Base-by-base conservation (phyloP, 64 coral and sea anemone genomes). In the Exaiptasia diaphana region DNA sequence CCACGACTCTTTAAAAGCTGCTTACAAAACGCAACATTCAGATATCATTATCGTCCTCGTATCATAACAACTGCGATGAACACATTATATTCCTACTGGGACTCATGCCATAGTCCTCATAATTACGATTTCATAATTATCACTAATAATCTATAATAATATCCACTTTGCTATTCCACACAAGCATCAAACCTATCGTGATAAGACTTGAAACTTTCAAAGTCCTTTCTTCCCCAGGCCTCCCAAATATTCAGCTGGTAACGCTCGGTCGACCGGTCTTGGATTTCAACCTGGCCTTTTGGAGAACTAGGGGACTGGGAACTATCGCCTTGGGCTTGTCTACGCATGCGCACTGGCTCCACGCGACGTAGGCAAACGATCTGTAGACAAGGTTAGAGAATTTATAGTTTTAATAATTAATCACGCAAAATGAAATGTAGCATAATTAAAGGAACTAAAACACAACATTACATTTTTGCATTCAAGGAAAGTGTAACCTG, bases 161-260 rank as follows among this genome's bases (percentile, higher is more conserved):
- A n/a, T n/a, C n/a, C 3, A 18, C 58, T 12, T 62, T 14, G 34
- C 58, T 31, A 26, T 12, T 76, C 57, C 23, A 86, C 33, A 8
- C 77, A 23, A 41, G 41, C 20, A 55, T 95, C 90, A 36, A 95
- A 95, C 27, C 76, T 40, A 8, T 95, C 80, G 17, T 84, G 41
- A 48, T 83, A 77, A 8, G 64, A 65, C 48, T 64, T 85, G 17
- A 95, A 95, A 2, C 38, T 63, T 31, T 49, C 50, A 46, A 95
- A 95, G 20, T 89, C 79, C 5, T 60, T 73, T 27, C 80, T 39
- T 38, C 91, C 91, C 91, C 91, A 95, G 64, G 86, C 86, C 36
- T 95, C 91, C 86, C 85, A 89, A 34, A 95, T 73, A 4, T 83
- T 41, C 54, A 95, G 58, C 41, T 95, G 91, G 40, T 95, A 95